Evolutionary conservation across 2,113 vertebrate species (phyloP).

Genomic region (Osmerus mordax): DNA sequence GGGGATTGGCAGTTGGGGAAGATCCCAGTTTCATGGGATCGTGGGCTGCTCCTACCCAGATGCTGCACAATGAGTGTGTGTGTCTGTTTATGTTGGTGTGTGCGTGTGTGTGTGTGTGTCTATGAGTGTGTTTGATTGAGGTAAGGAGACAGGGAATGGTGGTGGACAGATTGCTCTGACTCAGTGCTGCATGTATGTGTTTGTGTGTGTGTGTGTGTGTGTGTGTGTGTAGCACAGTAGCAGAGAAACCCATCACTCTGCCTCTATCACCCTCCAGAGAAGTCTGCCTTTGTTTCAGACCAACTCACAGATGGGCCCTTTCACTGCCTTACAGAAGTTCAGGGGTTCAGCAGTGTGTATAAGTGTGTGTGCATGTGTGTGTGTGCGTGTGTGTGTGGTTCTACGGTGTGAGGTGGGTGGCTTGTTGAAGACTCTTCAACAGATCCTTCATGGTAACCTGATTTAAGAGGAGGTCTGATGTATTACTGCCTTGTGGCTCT

Average conservation of each 20-base stretch:
- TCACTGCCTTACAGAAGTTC: constrained; percentile 27
- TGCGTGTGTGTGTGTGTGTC: constrained; percentile 4
- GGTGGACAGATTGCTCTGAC: not conserved
- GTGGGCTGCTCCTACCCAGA: constrained; percentile 38
- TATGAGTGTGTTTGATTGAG: constrained; percentile 11
- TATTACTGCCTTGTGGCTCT: constrained; percentile 3
- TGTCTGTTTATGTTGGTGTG: constrained; percentile 11
- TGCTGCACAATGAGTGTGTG: constrained; percentile 2
- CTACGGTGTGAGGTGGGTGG: constrained; percentile 24
- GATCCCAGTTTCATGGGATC: constrained; percentile 47
- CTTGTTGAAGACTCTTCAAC: constrained; percentile 36
- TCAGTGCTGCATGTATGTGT: not conserved
- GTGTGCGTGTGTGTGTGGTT: constrained; percentile 6
- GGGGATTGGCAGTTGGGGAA: constrained; percentile 50
- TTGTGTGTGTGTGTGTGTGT: constrained; percentile 17
- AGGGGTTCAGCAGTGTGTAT: not conserved
- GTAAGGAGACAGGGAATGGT: not conserved
- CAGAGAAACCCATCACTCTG: constrained; percentile 34
- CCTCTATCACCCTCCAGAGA: constrained; percentile 35
- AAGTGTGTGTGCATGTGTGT: constrained; percentile 2
- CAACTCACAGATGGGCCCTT: constrained; percentile 69
- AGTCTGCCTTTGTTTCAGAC: constrained; percentile 57
- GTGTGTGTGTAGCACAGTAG: not conserved
- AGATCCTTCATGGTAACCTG: constrained; percentile 50
- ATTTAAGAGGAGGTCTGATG: constrained; percentile 30